Evolutionary conservation across 1,140 invertebrate genomes (phyloP), one percentile per base, ranked within the genome.

Genomic region (Drosophila lowei): DNA sequence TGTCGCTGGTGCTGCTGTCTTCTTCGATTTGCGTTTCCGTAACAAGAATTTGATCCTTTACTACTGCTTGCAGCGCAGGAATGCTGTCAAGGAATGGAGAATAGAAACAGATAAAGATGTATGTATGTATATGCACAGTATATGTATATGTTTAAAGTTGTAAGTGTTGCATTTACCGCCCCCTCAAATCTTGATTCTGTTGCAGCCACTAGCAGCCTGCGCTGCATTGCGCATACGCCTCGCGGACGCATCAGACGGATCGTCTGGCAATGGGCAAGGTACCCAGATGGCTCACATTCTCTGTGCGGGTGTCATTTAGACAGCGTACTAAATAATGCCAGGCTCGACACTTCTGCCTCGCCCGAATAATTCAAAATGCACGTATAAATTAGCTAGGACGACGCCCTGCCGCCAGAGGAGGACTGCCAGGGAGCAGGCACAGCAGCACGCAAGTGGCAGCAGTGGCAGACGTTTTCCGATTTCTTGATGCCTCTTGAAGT

Each of bases 41-140:
- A 90, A 55, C 41, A 86, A 73, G 78, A 90, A 80, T 61, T 77
- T 90, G 67, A 68, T 43, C 77, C 80, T 65, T 89, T 89, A 65
- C 75, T 77, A 38, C 71, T 86, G 59, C 73, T 88, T 63, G 74
- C 81, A 18, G 89, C 77, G 60, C 89, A 86, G 16, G 89, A 86
- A 63, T 90, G 76, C 77, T 86, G 56, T 47, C 64, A 34, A 53
- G 3, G 13, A 46, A 28, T 5, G 21, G 16, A 49, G 23, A 41
- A 44, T 38, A 5, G 1, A 13, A 38, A 5, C 8, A 13, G 9
- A 38, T 34, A 4, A 34, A 34, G 9, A 11, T 34, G 7, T 30
- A 25, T 25, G 5, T 25, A 30, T 25, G 23, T 25, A 25, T 5
- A 18, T 18, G 18, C 18, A 2, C 18, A 18, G 18, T 18, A 18